Base-by-base conservation (phyloP, 1,140 invertebrate genomes). In the Palaemon carinicauda region DNA sequence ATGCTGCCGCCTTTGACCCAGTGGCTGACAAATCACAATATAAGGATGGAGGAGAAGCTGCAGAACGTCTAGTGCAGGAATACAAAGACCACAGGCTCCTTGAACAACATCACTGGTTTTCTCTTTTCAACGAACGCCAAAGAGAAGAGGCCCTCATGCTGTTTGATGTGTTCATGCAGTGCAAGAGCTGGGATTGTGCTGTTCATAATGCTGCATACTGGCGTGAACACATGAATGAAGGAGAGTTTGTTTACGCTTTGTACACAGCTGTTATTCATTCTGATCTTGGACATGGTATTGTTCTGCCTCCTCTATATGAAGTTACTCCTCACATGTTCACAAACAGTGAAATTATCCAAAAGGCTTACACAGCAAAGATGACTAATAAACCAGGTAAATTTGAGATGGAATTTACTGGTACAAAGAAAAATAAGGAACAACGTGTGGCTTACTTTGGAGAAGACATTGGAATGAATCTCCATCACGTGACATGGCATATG, bases 381-480 rank as follows among this genome's bases (percentile, higher is more conserved):
- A 91, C 80, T 71, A 88, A 87, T 80, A 88, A 81, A 74, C 92
- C 91, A 87, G 56, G 51, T 7, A 82, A 53, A 56, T 88, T 84
- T 29, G 56, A 56, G 27, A 75, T 88, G 31, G n/a, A 53, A 31
- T 77, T 71, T 27, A 75, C 56, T 17, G 89, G 89, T 27, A 89
- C 82, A n/a, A 87, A 86, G 54, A 87, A 80, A 75, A 90, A 89
- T 73, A 89, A 89, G 29, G 93, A 93, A 85, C 91, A 91, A 88
- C 91, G 93, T 50, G 89, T 95, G 27, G 92, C 93, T 84, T 95
- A 82, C 80, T 95, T 94, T 90, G 93, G 93, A 31, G 94, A 95
- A 91, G 94, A 95, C 89, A 92, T 95, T 88, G 94, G 93, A 83
- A 91, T 96, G 19, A 95, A 95, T 89, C 90, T 93, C 1, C 94